These are phyloP conservation scores for Hemiscyllium ocellatum DNA, from an alignment of 2,113 vertebrate genomes.

Conservation along the genomic window DNA sequence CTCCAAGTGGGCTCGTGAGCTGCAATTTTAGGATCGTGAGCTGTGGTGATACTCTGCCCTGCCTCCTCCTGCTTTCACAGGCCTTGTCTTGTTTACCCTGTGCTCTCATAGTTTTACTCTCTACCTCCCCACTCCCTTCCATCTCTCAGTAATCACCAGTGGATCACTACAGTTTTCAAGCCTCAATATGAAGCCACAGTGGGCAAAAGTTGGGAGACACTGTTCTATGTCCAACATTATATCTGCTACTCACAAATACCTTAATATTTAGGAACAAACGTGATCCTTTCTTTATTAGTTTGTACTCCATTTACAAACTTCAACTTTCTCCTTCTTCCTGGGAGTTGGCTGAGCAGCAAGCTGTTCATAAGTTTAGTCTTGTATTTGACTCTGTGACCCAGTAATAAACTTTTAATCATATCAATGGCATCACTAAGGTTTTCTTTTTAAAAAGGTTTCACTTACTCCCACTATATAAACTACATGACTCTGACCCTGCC, in stretches of 20 bases:
- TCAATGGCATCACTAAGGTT: neutral
- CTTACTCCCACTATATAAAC: neutral
- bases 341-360: neutral
- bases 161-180: too few relatives aligned
- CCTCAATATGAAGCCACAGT: too few relatives aligned
- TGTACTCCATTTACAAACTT: neutral
- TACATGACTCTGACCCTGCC: neutral
- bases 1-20: too few relatives aligned
- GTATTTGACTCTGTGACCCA: neutral
- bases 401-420: neutral
- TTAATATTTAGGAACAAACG: neutral
- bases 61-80: too few relatives aligned
- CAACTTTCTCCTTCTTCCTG: neutral
- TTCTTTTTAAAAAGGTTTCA: neutral
- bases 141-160: too few relatives aligned
- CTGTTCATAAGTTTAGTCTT: neutral
- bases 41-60: too few relatives aligned
- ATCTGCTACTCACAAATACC: neutral
- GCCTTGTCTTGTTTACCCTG: too few relatives aligned
- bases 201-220: too few relatives aligned
- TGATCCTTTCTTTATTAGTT: neutral
- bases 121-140: too few relatives aligned
- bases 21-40: too few relatives aligned
- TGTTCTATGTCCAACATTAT: neutral
- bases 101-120: too few relatives aligned